These are phyloP conservation scores for Thalpophila matura DNA, from an alignment of 2,888 invertebrate species.

Conservation along the genomic window DNA sequence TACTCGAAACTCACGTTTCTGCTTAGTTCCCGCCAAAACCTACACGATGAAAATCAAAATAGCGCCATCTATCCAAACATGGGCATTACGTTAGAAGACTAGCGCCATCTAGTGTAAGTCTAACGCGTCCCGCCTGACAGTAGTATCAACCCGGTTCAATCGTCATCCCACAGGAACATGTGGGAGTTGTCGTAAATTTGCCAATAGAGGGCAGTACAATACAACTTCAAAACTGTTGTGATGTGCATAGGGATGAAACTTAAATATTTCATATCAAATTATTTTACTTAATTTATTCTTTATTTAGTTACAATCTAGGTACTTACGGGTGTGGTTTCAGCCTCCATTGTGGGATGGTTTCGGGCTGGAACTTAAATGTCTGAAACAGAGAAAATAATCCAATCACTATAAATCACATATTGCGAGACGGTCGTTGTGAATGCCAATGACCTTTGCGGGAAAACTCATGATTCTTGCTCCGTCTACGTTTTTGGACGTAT, in stretches of 20 bases:
- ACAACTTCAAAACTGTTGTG: constrained; percentile 70
- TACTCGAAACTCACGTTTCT: constrained; percentile 3
- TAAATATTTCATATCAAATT: constrained; percentile 32
- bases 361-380: constrained; percentile 79
- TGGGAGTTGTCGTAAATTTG: constrained; percentile 47
- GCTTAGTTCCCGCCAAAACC: constrained; percentile 21
- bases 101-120: constrained; percentile 57
- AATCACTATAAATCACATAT: constrained; percentile 62
- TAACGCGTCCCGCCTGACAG: neutral
- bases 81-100: constrained; percentile 7
- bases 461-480: constrained; percentile 63
- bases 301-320: constrained; percentile 59
- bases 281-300: constrained; percentile 17
- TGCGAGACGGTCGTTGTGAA: constrained; percentile 63
- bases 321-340: constrained; percentile 87
- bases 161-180: constrained; percentile 60
- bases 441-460: constrained; percentile 67
- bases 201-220: constrained; percentile 79
- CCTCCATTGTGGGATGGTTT: constrained; percentile 74
- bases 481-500: constrained; percentile 51
- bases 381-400: constrained; percentile 73
- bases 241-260: constrained; percentile 66
- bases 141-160: constrained; percentile 19
- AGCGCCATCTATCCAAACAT: constrained; percentile 64
- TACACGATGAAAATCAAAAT: constrained; percentile 20